Evolutionary conservation across 1,140 invertebrate genomes (phyloP), one percentile per base, ranked within the genome.

Genomic region (Tigriopus japonicus): DNA sequence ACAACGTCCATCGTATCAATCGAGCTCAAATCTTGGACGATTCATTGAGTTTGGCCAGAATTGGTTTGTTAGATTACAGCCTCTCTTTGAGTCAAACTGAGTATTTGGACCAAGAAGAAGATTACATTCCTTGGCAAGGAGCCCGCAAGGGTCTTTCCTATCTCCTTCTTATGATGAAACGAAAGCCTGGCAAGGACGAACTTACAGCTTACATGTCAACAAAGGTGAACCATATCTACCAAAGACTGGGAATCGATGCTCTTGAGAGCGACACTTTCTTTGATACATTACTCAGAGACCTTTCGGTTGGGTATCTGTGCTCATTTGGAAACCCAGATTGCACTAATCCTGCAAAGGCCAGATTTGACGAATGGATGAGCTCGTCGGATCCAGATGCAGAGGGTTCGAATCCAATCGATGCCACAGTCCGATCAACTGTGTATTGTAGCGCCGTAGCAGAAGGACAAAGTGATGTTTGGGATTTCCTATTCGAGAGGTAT

Each of bases 261-360:
- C 73, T 70, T 1, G 65, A 70, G 0, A 75, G 74, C 5, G 84
- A 84, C 67, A 75, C 79, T 40, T 79, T 83, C 45, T 67, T 86
- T 10, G 73, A 74, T 1, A 76, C 80, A 0, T 79, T 83, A 63
- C 81, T 82, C 58, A 72, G 84, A 15, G 76, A 81, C 0, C 79
- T 84, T 52, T 72, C 87, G 6, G 68, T 86, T 1, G 76, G 73
- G 9, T 75, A 80, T 69, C 82, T 82, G 0, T 87, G 85, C 60
- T 74, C 74, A 41, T 74, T 86, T 53, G 83, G 81, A 13, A 76
- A 83, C 52, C 71, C 75, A 7, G 77, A 81, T 64, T 87, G 85
- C 68, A 71, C 86, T 1, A 69, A 75, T 14, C 80, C 84, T 53
- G 79, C 82, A 1, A 76, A 80, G 0, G 71, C 72, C 0, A 75